Conservation (phyloP, 2,888 invertebrate species). For the Orchesellides sinensis region DNA sequence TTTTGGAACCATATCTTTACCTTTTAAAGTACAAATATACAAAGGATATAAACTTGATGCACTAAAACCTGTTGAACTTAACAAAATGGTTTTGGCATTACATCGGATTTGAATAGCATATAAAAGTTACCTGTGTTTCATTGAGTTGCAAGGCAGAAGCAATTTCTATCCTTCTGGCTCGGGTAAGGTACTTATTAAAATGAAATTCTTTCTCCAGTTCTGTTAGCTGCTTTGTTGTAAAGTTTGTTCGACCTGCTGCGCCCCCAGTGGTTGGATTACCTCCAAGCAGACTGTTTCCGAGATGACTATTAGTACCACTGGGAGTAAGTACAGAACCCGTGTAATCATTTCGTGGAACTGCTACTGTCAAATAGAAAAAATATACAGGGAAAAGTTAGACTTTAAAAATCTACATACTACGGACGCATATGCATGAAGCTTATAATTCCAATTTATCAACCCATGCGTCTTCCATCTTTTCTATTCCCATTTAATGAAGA, state of each 20-base stretch:
- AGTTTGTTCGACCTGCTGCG: conserved; percentile 94
- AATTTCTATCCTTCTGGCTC: conserved; percentile 98
- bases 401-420: too few species aligned
- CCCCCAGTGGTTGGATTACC: conserved; percentile 75
- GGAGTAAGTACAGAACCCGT: conserved; percentile 63
- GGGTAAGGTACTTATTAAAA: conserved; percentile 97
- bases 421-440: too few species aligned
- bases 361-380: conserved; percentile 15
- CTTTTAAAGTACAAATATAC: conserved; percentile 74
- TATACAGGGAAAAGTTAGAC: neutral
- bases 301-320: conserved; percentile 63
- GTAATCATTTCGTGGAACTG: conserved; percentile 67
- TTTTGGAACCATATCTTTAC: conserved; percentile 99
- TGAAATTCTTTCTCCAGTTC: conserved; percentile 99
- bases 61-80: conserved; percentile 31
- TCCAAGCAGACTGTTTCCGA: conserved; percentile 65
- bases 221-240: conserved; percentile 99
- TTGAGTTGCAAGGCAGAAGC: conserved; percentile 97
- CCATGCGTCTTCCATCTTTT: too few species aligned
- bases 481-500: too few species aligned
- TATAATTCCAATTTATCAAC: too few species aligned
- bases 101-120: neutral
- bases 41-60: neutral
- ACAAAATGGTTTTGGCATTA: too few species aligned
- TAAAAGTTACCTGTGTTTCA: conserved; percentile 88